These are phyloP conservation scores for Tarsius wallacei DNA, from an alignment of 2,797 vertebrate species.

Conservation along the genomic window DNA sequence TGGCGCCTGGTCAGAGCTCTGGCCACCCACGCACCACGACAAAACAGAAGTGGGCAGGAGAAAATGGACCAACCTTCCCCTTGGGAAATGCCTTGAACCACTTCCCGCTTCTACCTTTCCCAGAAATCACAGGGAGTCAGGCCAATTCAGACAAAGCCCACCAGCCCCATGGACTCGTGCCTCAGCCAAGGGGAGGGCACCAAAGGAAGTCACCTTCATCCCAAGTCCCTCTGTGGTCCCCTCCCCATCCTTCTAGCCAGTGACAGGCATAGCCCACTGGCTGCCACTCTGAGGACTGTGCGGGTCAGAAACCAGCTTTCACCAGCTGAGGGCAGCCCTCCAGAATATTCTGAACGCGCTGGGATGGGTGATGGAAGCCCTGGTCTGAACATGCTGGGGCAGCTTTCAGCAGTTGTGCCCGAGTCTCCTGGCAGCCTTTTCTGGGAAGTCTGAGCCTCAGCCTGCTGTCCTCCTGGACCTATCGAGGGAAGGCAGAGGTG, in stretches of 20 bases:
- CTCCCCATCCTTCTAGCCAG: neutral
- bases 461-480: neutral
- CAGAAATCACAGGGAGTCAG: neutral
- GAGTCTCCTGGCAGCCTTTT: neutral
- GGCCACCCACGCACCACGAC: neutral
- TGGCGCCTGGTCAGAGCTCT: neutral
- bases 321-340: neutral
- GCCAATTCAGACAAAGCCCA: neutral
- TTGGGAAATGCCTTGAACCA: neutral
- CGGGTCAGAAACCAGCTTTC: conserved; percentile 26
- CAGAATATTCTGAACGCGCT: neutral
- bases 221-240: neutral
- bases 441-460: neutral
- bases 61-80: neutral
- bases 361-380: neutral
- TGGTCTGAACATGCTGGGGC: neutral
- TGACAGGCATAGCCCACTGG: neutral
- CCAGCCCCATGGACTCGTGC: neutral
- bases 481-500: neutral
- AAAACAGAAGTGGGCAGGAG: conserved; percentile 32
- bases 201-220: neutral
- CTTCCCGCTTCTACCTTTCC: neutral
- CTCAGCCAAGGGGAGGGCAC: neutral
- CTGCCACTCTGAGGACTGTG: neutral
- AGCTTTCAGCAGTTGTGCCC: neutral